Evolutionary conservation across 2,113 vertebrate genomes (phyloP), one percentile per base, ranked within the genome.

Genomic region (Pelmatolapia mariae): DNA sequence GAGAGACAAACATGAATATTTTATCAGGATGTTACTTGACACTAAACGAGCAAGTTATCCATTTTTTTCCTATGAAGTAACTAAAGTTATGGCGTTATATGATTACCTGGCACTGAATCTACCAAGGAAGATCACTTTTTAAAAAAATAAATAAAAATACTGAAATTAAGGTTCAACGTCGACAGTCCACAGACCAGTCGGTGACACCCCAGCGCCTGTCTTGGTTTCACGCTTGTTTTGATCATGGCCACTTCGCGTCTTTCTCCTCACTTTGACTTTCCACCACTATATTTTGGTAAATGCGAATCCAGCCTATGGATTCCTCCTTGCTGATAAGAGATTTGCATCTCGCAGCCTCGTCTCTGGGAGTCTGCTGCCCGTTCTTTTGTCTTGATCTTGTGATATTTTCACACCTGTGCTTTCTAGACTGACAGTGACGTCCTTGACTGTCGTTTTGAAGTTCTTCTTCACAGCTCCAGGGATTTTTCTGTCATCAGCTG

Each of bases 111-210:
- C 57, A 61, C 0, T n/a, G 10, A 10, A 61, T 31, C 52, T n/a
- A 5, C 52, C 52, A 52, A n/a, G 1, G 24, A 47, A 29, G 68
- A 45, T 73, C 40, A 26, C 13, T 29, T 1, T 24, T 26, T 0
- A 47, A 16, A 68, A 68, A 18, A 45, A 47, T 11, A 5, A 45
- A 43, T 19, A 45, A 76, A 47, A 47, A 76, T 76, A 10, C 43
- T 50, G 24, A 50, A 47, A 5, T 50, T 29, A 3, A 50, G 71
- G 43, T 76, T 31, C 43, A 50, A 31, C 0, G 0, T 45, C 7
- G n/a, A n/a, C 5, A 0, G 16, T 26, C 3, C 68, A 18, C 40
- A 76, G 43, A 0, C 43, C 43, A 4, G 22, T 18, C 0, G 4
- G 43, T 76, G 71, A 76, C 71, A 11, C 15, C 22, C 24, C 40